Base-by-base conservation (phyloP, 2,888 invertebrate species). In the Crepidodera aurea region DNA sequence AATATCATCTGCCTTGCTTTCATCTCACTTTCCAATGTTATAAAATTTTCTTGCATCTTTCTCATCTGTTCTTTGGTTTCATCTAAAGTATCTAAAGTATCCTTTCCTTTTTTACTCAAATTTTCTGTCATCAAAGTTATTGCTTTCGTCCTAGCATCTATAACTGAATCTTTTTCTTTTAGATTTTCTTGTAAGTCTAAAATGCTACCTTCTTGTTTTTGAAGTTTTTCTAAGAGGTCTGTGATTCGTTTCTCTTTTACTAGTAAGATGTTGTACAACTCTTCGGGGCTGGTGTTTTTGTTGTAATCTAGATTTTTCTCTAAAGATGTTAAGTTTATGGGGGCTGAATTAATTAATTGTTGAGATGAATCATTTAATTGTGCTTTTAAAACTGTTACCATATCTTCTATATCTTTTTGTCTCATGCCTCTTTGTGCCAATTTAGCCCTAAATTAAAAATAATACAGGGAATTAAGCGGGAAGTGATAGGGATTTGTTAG, bases 121-220 rank as follows among this genome's bases (percentile, higher is more conserved):
- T 87, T 90, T 70, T 90, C 91, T 4, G 90, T 88, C 86, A 92
- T 88, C 42, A 92, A 82, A 13, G 90, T 88, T 40, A 90, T 87
- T 22, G 94, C 92, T 82, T 88, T 88, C 72, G 92, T 92, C 77
- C 92, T 86, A 3, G 92, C 89, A 79, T 90, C 89, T 73, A 94
- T 90, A 51, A 94, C 90, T 74, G 90, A 89, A 80, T 93, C 92
- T 78, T 93, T 91, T 80, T 93, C 92, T 74, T 87, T 88, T 2
- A 93, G 83, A 79, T 88, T 89, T 77, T 94, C 94, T 80, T 93
- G 91, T 51, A 92, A 83, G 78, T 96, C 95, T 67, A 94, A 80
- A 48, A 94, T 86, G 64, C 85, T 86, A 6, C 88, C 87, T 80
- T 94, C 93, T 77, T 92, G 83, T 72, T 90, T 90, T 69, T 88